Conservation (phyloP, 2,113 vertebrate species). For the Mormoops blainvillei region DNA sequence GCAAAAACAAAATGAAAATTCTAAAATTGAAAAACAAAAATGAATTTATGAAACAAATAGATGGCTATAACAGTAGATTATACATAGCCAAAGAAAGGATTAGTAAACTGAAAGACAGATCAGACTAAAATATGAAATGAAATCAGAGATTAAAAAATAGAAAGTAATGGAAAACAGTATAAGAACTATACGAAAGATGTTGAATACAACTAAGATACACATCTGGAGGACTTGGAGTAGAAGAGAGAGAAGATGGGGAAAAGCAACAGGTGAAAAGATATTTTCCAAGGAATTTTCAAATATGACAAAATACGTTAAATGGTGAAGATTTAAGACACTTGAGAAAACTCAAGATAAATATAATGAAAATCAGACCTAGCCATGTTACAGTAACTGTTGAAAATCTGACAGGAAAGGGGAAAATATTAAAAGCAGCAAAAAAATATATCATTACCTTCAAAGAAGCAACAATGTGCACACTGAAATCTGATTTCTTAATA, state of each 20-base stretch:
- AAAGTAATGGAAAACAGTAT: neutral
- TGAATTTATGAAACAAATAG: conserved; percentile 4
- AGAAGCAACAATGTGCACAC: neutral
- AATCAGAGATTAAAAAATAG: neutral
- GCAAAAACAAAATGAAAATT: neutral
- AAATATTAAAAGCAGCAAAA: neutral
- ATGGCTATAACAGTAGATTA: neutral
- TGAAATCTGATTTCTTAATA: neutral
- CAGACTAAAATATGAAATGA: neutral
- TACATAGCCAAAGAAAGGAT: neutral
- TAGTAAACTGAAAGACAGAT: neutral
- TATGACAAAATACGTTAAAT: neutral
- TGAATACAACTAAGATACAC: neutral
- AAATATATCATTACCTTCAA: neutral
- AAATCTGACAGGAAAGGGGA: neutral
- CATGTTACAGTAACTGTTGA: neutral
- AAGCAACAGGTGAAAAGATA: neutral
- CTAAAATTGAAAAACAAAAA: neutral
- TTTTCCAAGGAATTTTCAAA: neutral
- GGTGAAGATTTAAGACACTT: neutral
- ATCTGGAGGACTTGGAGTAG: neutral
- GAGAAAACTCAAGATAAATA: neutral
- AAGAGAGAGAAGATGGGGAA: neutral
- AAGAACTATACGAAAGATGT: neutral
- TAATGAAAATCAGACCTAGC: neutral